Evolutionary conservation across 2,113 vertebrate species (phyloP), one percentile per base, ranked within the genome.

Genomic region (Colius striatus): DNA sequence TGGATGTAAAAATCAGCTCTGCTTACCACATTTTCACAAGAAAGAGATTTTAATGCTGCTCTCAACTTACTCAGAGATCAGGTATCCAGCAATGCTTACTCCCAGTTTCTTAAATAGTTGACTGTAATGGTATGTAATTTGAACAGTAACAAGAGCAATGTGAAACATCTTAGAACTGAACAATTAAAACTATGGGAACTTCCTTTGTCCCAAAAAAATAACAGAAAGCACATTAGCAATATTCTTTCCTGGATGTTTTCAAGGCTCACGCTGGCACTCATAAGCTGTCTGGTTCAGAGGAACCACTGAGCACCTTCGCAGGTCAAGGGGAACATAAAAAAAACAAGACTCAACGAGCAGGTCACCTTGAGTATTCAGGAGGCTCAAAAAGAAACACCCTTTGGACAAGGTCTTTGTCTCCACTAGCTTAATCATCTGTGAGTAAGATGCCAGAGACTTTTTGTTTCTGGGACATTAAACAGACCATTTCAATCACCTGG

Each of bases 71-170:
- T 84, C 55, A 62, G 50, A 90, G 60, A 72, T 94, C 78, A 86
- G n/a, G 76, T 95, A 66, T 96, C 89, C 68, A 84, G 65, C 83
- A 94, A 91, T 71, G 67, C 71, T 87, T 85, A 94, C 32, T 87
- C 48, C 53, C 16, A 32, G 22, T 84, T 91, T 83, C 87, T 94
- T 93, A 88, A 94, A 71, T 13, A 91, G 78, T 45, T 85, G 55
- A 30, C 71, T 87, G 65, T 57, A 78, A 68, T 6, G 50, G 72
- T 53, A 68, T 68, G 81, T 83, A 94, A 96, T 96, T 71, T 83
- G 94, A 96, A 89, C 77, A 50, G 38, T 68, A 92, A 87, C 34
- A 18, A 22, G 47, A 27, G 60, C 87, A 92, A 95, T 9, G 53
- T 54, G 66, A 95, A 96, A 94, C 79, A 78, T 23, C 81, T 79